Conservation (phyloP, 2,113 vertebrate genomes). For the Prochilodus magdalenae region DNA sequence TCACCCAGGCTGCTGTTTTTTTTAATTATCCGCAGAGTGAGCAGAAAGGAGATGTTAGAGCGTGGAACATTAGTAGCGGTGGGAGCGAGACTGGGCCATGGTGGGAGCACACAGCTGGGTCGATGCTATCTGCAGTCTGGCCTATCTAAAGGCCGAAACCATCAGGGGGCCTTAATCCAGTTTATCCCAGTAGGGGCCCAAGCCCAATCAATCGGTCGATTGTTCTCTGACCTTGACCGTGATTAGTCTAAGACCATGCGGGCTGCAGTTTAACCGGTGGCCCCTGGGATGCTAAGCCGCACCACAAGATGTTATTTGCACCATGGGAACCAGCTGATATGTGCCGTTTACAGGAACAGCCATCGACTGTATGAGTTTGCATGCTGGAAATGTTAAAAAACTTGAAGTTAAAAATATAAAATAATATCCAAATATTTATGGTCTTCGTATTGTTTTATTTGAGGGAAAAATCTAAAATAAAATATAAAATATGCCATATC, state of each 20-base stretch:
- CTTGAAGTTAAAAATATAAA: no score
- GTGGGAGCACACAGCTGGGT: conserved; percentile 1
- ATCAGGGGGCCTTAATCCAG: conserved; percentile 65
- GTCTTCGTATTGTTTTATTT: no score
- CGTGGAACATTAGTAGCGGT: conserved; percentile 16
- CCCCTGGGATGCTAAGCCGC: not conserved
- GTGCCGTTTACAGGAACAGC: not conserved
- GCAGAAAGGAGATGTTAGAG: not conserved
- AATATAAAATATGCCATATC: no score
- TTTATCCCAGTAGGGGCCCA: conserved; percentile 66
- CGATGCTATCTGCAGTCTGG: conserved; percentile 5
- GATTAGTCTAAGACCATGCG: conserved; percentile 62
- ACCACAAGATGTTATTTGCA: not conserved
- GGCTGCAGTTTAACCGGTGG: not conserved
- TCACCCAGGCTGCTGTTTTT: conserved; percentile 41
- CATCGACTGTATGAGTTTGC: not conserved
- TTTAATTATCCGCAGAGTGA: conserved; percentile 21
- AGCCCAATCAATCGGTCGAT: conserved; percentile 71
- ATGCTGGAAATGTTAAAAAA: no score
- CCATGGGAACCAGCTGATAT: not conserved
- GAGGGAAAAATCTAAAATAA: no score
- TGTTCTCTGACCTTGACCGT: conserved; percentile 73
- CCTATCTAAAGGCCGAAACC: not conserved
- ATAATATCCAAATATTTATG: no score
- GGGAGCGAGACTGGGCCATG: no score